These are phyloP conservation scores for Indicator maculatus DNA, from an alignment of 2,113 vertebrate genomes.

Conservation along the genomic window DNA sequence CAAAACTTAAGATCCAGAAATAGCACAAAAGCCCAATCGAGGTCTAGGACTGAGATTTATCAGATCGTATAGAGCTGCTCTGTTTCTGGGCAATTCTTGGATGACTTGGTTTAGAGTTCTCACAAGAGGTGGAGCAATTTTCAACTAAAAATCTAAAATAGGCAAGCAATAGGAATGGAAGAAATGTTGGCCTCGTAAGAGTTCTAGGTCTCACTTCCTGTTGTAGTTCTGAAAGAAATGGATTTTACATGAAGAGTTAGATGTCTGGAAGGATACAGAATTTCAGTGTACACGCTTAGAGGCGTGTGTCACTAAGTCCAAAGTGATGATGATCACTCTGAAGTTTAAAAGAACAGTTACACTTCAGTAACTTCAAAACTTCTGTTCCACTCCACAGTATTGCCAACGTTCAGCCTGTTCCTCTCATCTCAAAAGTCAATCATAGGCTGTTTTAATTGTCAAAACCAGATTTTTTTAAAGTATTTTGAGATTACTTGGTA, in stretches of 20 bases:
- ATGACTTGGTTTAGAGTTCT: not conserved
- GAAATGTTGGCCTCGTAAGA: not conserved
- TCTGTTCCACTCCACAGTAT: not conserved
- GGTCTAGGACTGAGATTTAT: not conserved
- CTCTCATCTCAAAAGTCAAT: not conserved
- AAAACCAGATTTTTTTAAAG: not conserved
- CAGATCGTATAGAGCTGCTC: not conserved
- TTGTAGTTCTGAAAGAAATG: not conserved
- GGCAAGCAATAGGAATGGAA: not conserved
- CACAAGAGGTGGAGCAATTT: not conserved
- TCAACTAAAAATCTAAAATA: not conserved
- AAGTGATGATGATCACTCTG: not conserved
- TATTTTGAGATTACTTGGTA: not conserved
- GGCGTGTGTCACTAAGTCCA: not conserved
- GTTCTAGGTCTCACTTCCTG: not conserved
- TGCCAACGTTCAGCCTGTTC: not conserved
- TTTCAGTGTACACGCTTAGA: not conserved
- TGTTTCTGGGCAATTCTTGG: not conserved
- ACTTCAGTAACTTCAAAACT: not conserved
- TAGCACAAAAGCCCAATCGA: not conserved
- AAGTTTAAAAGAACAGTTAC: not conserved
- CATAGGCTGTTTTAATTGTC: not conserved
- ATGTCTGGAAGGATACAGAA: not conserved
- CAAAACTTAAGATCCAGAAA: not conserved
- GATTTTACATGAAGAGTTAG: not conserved